Evolutionary conservation across 2,888 invertebrate genomes (phyloP).

Genomic region (Troilus luridus): DNA sequence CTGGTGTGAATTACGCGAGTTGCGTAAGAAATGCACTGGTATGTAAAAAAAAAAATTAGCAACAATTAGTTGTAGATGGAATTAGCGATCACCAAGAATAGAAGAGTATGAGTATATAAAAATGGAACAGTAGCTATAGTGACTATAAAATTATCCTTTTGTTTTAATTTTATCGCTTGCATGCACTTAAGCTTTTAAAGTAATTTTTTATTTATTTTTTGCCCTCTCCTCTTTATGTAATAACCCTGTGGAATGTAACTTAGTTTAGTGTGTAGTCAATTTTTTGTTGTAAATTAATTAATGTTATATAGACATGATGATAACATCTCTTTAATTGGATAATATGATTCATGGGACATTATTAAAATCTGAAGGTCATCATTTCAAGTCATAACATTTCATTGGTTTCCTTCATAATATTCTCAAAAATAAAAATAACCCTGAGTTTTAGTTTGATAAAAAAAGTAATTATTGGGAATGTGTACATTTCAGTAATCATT

Average conservation of each 20-base stretch:
- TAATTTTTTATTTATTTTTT: not conserved
- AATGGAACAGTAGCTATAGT: not conserved
- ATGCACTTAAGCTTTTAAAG: not conserved
- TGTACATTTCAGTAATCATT: too few species aligned
- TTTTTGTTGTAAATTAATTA: not conserved
- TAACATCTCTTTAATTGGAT: too few species aligned
- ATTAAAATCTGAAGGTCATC: too few species aligned
- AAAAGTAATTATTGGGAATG: too few species aligned
- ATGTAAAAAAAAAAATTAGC: conserved; percentile 55
- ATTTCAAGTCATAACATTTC: too few species aligned
- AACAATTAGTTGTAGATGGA: conserved; percentile 54
- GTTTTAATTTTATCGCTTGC: conserved; percentile 13
- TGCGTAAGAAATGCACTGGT: conserved; percentile 60
- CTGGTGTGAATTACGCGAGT: conserved; percentile 83
- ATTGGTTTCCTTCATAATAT: too few species aligned
- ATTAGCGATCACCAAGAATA: conserved; percentile 37
- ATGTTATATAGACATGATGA: not conserved
- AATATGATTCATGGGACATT: too few species aligned
- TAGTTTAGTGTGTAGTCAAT: not conserved
- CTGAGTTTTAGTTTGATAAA: too few species aligned
- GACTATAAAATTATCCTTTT: not conserved
- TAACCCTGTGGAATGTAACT: not conserved
- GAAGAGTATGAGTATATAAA: not conserved
- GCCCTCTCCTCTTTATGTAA: not conserved
- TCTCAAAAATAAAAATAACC: too few species aligned